A percentile compares a stretch with the other conserved stretches of the same genome.
Conservation (phyloP, 2,113 vertebrate species). For the Gallinago media region DNA sequence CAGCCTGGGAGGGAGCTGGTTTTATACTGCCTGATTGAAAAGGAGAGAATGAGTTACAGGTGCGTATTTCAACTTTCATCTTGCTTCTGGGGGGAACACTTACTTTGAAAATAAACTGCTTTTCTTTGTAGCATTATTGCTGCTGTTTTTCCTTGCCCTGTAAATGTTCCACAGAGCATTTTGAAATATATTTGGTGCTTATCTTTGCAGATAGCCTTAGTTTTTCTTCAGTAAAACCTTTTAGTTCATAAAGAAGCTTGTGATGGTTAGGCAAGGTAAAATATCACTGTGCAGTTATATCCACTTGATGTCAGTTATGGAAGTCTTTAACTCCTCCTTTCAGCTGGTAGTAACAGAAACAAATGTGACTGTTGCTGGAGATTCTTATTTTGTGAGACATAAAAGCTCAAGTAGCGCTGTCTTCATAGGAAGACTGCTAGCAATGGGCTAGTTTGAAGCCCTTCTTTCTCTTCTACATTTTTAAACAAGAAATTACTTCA, state of each 20-base stretch:
- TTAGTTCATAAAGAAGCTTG: not conserved
- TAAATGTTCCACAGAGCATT: not conserved
- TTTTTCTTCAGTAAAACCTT: not conserved
- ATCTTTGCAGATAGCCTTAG: not conserved
- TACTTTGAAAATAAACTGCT: not conserved
- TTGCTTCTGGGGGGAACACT: not conserved
- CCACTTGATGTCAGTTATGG: not conserved
- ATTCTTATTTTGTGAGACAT: not conserved
- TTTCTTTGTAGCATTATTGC: not conserved
- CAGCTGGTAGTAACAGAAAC: not conserved
- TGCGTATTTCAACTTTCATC: not conserved
- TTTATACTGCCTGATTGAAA: not conserved
- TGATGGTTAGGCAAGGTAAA: not conserved
- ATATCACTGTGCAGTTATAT: not conserved
- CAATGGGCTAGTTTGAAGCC: not conserved
- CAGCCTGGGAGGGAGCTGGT: not conserved
- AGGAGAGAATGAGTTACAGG: conserved; percentile 3
- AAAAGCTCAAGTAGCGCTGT: not conserved
- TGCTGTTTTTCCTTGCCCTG: not conserved
- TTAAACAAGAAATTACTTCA: not conserved
- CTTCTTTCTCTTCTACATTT: not conserved
- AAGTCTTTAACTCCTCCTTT: not conserved
- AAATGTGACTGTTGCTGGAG: not conserved
- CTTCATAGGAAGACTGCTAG: not conserved
- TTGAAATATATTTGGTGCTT: not conserved